Evolutionary conservation across 1,140 invertebrate species (phyloP).

Genomic region (Pentalonia nigronervosa): DNA sequence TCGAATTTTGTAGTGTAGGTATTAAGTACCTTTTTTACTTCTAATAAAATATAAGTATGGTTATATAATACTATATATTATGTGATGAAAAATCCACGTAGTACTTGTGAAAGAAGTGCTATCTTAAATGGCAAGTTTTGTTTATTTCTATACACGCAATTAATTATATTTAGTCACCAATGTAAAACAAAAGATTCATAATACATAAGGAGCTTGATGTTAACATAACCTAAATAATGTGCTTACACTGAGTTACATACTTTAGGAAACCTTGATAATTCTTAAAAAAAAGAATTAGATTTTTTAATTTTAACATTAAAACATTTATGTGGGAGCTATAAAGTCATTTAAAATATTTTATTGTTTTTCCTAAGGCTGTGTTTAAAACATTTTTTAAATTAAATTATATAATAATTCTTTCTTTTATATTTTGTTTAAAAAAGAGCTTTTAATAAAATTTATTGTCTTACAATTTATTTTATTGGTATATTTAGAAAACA

Average conservation of each 20-base stretch:
- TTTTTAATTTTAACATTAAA: neutral
- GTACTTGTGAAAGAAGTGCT: neutral
- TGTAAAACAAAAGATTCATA: neutral
- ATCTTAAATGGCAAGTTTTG: neutral
- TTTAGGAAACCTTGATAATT: constrained; percentile 16
- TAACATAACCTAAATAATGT: neutral
- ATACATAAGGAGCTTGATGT: neutral
- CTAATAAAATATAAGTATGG: too few species aligned
- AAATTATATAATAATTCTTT: neutral
- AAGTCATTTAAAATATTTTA: neutral
- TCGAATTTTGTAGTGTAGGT: neutral
- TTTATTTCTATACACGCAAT: neutral
- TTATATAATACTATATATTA: too few species aligned
- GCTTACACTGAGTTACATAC: neutral
- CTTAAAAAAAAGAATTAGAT: neutral
- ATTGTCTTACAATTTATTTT: neutral
- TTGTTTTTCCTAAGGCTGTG: neutral
- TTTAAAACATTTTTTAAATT: too few species aligned
- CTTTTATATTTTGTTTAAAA: neutral
- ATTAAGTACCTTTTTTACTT: neutral
- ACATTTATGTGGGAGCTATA: neutral
- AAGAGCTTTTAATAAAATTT: neutral
- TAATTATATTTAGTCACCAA: neutral
- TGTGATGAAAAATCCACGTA: neutral
- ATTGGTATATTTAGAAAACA: neutral